Evolutionary conservation across 1,140 invertebrate species (phyloP).

Genomic region (Apis dorsata): DNA sequence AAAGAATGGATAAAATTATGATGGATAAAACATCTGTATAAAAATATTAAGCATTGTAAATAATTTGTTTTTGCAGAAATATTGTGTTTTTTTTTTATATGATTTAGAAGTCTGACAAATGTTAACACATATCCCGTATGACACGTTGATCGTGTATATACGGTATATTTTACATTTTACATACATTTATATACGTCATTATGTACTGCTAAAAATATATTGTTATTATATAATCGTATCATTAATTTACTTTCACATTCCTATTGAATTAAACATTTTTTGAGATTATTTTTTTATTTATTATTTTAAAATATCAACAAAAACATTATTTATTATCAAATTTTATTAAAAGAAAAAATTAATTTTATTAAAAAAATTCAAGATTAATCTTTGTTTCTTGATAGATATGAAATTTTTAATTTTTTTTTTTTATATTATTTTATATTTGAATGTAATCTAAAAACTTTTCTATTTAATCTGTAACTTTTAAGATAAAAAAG

Average conservation of each 20-base stretch:
- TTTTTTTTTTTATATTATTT: no score
- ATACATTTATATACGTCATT: conserved; percentile 51
- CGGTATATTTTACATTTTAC: conserved; percentile 38
- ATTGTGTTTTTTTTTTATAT: conserved; percentile 32
- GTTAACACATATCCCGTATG: conserved; percentile 10
- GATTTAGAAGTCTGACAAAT: conserved; percentile 36
- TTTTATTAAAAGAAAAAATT: no score
- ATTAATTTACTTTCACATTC: conserved; percentile 6
- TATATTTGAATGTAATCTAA: no score
- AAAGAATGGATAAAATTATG: conserved; percentile 21
- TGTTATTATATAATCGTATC: conserved; percentile 48
- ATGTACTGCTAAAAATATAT: conserved; percentile 54
- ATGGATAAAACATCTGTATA: conserved; percentile 48
- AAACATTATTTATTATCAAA: no score
- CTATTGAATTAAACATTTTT: background rate
- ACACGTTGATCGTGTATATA: conserved; percentile 49
- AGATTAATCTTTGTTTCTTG: no score
- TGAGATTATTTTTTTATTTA: no score
- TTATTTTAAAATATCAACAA: no score
- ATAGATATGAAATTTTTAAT: no score
- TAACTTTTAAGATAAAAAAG: no score
- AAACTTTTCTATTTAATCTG: no score
- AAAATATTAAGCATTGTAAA: conserved; percentile 51
- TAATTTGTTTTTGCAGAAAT: conserved; percentile 47
- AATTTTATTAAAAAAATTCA: background rate